Conservation (phyloP, 2,113 vertebrate genomes). For the Ifrita kowaldi region DNA sequence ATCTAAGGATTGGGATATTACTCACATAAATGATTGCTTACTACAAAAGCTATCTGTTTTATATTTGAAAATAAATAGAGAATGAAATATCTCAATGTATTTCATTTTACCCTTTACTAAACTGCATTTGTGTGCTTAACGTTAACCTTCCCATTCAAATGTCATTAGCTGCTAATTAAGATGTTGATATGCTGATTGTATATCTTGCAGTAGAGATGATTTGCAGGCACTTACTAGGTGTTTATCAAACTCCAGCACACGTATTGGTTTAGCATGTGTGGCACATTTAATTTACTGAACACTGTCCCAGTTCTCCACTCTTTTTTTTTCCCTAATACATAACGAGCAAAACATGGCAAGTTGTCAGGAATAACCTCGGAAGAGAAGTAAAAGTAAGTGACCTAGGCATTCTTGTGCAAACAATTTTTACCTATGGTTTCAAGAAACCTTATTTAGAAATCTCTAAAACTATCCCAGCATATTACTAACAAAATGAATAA, state of each 20-base stretch:
- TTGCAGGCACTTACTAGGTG: conserved; percentile 67
- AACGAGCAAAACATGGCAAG: conserved; percentile 29
- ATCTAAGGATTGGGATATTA: not conserved
- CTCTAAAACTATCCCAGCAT: not conserved
- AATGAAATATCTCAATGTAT: conserved; percentile 13
- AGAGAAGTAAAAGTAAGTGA: not conserved
- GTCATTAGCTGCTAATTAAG: conserved; percentile 77
- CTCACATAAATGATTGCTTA: not conserved
- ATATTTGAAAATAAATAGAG: conserved; percentile 21
- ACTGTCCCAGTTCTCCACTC: conserved; percentile 53
- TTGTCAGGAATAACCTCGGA: not conserved
- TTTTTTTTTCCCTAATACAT: not conserved
- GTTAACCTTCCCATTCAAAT: conserved; percentile 72
- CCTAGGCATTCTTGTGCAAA: not conserved
- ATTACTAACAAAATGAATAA: not conserved
- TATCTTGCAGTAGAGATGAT: conserved; percentile 66
- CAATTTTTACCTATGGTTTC: conserved; percentile 11
- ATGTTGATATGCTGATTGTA: conserved; percentile 74
- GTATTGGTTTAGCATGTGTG: conserved; percentile 55
- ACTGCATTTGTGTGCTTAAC: conserved; percentile 38
- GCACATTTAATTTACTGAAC: conserved; percentile 65
- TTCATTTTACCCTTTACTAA: conserved; percentile 20
- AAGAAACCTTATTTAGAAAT: not conserved
- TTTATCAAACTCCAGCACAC: conserved; percentile 70
- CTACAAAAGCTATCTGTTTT: not conserved